These are phyloP conservation scores for Latrodectus elegans DNA, from an alignment of 2,888 invertebrate species.

Conservation along the genomic window DNA sequence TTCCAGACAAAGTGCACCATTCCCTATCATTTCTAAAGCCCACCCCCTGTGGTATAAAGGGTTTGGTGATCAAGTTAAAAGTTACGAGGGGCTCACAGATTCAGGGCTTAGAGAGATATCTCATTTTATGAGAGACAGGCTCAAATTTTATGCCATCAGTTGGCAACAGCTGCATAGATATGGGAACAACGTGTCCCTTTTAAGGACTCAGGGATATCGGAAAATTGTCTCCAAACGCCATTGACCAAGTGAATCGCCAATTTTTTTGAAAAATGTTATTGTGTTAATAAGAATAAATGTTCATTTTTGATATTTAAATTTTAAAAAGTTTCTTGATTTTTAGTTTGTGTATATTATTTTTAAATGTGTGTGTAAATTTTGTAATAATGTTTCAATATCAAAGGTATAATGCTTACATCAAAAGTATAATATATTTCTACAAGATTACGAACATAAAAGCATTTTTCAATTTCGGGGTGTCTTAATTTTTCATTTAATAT, in stretches of 20 bases:
- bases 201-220: conserved; percentile 19
- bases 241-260: conserved; percentile 4
- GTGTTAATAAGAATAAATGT: too few species aligned
- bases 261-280: too few species aligned
- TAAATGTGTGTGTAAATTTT: too few species aligned
- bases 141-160: conserved; percentile 31
- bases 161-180: conserved; percentile 55
- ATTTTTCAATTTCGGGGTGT: too few species aligned
- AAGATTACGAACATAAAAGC: too few species aligned
- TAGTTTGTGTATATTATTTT: too few species aligned
- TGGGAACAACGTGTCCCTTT: conserved; percentile 38
- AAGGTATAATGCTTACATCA: too few species aligned
- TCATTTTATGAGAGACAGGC: conserved; percentile 13
- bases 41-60: background rate
- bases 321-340: too few species aligned
- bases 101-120: background rate
- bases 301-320: too few species aligned
- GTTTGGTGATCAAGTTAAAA: background rate
- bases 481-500: too few species aligned
- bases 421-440: too few species aligned
- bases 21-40: background rate
- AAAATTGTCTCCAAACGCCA: conserved; percentile 18
- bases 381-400: too few species aligned
- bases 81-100: background rate
- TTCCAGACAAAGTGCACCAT: background rate